Evolutionary conservation across 2,888 invertebrate species (phyloP).

Genomic region (Pantelozetes paolii): DNA sequence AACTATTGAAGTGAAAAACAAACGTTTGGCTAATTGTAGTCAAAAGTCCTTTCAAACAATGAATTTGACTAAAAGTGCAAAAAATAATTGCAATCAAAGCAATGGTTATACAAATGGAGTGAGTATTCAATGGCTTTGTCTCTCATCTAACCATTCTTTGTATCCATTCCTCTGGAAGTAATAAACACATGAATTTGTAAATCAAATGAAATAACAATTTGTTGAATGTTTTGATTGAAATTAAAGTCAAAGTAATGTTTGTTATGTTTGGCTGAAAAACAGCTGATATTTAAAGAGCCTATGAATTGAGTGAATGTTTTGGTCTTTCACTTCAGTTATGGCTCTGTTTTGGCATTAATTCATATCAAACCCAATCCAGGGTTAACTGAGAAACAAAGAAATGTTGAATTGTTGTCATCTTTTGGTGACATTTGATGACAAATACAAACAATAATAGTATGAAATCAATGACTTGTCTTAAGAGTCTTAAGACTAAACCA

Average conservation of each 20-base stretch:
- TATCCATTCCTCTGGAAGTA: no score
- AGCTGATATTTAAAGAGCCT: slow-evolving; percentile 15
- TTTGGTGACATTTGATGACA: slow-evolving; percentile 3
- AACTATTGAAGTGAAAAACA: slow-evolving; percentile 11
- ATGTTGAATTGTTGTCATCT: background rate
- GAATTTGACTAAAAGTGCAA: slow-evolving; percentile 18
- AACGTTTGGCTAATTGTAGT: background rate
- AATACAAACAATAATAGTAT: slow-evolving; percentile 1
- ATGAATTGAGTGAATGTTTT: slow-evolving; percentile 11
- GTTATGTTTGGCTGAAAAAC: slow-evolving; percentile 8
- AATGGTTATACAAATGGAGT: background rate
- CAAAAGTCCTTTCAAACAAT: slow-evolving; percentile 18
- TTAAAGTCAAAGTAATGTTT: background rate
- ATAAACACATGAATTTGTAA: no score
- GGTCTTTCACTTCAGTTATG: slow-evolving; percentile 6
- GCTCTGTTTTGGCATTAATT: background rate
- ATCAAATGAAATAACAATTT: background rate
- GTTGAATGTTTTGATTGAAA: background rate
- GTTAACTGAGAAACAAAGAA: background rate
- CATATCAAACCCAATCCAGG: background rate
- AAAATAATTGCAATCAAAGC: background rate
- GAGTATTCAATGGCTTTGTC: background rate
- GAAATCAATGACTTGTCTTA: slow-evolving; percentile 41
- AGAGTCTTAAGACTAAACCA: slow-evolving; percentile 30
- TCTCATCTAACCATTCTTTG: no score